phyloP scores from a whole-genome alignment of 1,140 invertebrate genomes.

The Atopsyche davidsoni region DNA sequence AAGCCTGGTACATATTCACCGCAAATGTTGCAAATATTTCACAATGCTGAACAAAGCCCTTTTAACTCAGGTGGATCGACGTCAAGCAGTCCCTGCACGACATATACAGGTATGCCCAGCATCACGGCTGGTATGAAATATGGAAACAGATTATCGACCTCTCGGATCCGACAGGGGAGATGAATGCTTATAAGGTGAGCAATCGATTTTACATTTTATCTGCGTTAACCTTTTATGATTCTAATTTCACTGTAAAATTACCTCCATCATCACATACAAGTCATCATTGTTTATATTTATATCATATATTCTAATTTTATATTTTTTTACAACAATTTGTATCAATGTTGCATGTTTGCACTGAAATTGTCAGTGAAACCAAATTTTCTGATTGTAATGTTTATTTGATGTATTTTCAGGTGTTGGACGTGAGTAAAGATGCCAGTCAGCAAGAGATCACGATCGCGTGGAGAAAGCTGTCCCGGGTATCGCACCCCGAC shows the following conservation, averaged over 20 bases:
- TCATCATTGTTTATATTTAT: no score
- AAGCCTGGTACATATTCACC: no score
- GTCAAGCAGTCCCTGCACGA: constrained; percentile 68
- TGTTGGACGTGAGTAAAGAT: constrained; percentile 66
- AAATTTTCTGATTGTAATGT: constrained; percentile 11
- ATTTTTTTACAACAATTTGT: no score
- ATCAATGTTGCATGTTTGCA: no score
- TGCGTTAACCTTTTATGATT: neutral
- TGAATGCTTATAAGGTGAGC: constrained; percentile 82
- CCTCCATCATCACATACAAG: no score
- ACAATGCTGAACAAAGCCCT: no score
- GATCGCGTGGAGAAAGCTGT: constrained; percentile 69
- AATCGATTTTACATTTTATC: constrained; percentile 4
- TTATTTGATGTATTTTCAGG: constrained; percentile 43
- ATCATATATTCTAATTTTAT: constrained; percentile 2
- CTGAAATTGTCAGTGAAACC: no score
- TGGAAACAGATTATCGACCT: constrained; percentile 83
- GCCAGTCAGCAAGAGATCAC: constrained; percentile 84
- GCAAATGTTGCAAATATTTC: no score
- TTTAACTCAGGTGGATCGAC: constrained; percentile 55
- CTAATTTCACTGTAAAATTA: no score
- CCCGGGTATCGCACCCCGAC: constrained; percentile 88
- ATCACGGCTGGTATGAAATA: constrained; percentile 77
- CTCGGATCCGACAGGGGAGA: constrained; percentile 82
- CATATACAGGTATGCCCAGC: constrained; percentile 65